Evolutionary conservation across 2,113 vertebrate species (phyloP), one percentile per base, ranked within the genome.

Genomic region (Galeopterus variegatus): DNA sequence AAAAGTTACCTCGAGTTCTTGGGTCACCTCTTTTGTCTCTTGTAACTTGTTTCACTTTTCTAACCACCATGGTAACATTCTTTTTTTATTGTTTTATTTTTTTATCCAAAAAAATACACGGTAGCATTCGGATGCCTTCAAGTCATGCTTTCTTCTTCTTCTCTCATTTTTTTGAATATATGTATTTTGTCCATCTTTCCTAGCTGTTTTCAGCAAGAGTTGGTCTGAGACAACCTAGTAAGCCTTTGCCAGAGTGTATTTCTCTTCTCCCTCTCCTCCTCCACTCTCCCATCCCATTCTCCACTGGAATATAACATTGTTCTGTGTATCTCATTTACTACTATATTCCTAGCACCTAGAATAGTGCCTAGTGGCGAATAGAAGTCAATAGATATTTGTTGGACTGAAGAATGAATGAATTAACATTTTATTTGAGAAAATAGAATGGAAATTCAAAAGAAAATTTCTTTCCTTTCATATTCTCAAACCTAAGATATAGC

Each of bases 341-440:
- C 62, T 88, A 2, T 64, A 79, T 77, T 73, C 69, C 31, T n/a
- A 93, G 76, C 15, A 93, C 54, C 48, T 82, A 80, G 64, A 60
- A 41, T 83, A 75, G 50, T 95, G 23, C 45, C 26, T 79, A 83
- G 10, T 62, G 87, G 75, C 79, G 54, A 73, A 31, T 26, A 90
- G 26, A 90, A 88, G 23, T 65, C 77, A 72, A 1, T 76, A 48
- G 72, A 1, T 70, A 88, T 69, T 70, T 93, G 3, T 56, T 80
- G 28, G 67, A 72, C 86, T 67, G 90, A 90, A 52, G 23, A 88
- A 95, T 50, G 23, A 92, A 19, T 82, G 3, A 72, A 85, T 58
- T 50, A 69, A 70, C 26, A 60, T 88, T 93, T 80, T 92, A 87
- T 87, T 60, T 91, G 77, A 93, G 41, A 90, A 88, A 62, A 69